Conservation (phyloP, 1,140 invertebrate genomes). For the Camponotus pennsylvanicus region DNA sequence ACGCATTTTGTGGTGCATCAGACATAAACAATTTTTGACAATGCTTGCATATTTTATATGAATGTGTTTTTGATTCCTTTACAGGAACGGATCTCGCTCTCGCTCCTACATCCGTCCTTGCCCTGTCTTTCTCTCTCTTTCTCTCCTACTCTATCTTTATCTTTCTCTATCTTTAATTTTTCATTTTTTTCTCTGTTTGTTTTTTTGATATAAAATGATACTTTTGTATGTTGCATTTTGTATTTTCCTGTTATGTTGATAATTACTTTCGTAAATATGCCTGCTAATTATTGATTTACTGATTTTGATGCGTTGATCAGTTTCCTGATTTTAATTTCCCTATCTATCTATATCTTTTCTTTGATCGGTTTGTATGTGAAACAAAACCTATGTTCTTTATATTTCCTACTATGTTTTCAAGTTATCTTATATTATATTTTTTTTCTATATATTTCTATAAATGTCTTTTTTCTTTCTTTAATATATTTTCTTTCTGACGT, state of each 20-base stretch:
- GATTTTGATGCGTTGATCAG: constrained; percentile 18
- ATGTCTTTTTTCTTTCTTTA: constrained; percentile 47
- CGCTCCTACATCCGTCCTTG: constrained; percentile 76
- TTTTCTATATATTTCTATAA: constrained; percentile 54
- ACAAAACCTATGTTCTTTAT: neutral
- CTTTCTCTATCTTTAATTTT: constrained; percentile 63
- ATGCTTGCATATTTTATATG: constrained; percentile 86
- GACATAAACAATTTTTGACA: constrained; percentile 85
- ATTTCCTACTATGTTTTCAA: neutral
- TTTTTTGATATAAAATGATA: neutral
- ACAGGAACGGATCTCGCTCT: constrained; percentile 86
- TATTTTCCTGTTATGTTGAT: constrained; percentile 32
- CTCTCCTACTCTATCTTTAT: constrained; percentile 35
- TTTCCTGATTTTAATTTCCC: neutral
- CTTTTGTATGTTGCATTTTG: constrained; percentile 47
- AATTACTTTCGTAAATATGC: neutral
- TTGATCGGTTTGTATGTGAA: constrained; percentile 16
- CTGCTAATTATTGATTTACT: constrained; percentile 27
- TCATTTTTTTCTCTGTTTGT: neutral
- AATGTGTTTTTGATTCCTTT: constrained; percentile 87
- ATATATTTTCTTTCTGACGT: constrained; percentile 49
- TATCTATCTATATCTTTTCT: constrained; percentile 18
- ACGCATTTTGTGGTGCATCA: constrained; percentile 86
- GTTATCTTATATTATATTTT: neutral
- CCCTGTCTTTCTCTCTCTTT: constrained; percentile 43